Evolutionary conservation across 2,113 vertebrate genomes (phyloP).

Genomic region (Eolophus roseicapilla): DNA sequence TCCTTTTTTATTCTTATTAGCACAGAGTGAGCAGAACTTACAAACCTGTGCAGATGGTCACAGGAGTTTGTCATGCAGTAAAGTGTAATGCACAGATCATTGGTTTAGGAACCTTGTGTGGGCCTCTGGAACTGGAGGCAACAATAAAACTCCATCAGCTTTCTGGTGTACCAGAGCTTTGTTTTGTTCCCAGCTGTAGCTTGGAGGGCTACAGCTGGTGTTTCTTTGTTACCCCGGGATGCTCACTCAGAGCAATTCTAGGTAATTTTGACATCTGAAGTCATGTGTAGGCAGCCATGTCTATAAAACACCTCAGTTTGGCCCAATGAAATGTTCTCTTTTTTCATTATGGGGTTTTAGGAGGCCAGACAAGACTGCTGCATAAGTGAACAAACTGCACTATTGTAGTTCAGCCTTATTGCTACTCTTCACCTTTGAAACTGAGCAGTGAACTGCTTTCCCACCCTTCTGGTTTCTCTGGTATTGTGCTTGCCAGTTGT

Average conservation of each 20-base stretch:
- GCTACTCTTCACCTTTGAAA: not conserved
- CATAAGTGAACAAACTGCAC: not conserved
- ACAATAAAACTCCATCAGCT: rapidly evolving
- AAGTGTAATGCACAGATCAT: too few relatives aligned
- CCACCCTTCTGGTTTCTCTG: not conserved
- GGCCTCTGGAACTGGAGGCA: not conserved
- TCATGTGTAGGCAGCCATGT: not conserved
- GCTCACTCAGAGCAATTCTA: not conserved
- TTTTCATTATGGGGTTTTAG: not conserved
- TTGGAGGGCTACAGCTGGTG: not conserved
- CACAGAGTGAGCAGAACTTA: not conserved
- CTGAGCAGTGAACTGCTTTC: not conserved
- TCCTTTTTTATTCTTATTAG: not conserved
- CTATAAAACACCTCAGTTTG: not conserved
- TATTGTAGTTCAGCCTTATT: not conserved
- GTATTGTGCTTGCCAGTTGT: not conserved
- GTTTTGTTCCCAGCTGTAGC: not conserved
- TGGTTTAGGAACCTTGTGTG: not conserved
- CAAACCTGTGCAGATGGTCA: not conserved
- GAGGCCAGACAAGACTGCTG: not conserved
- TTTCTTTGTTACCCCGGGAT: not conserved
- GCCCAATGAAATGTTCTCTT: not conserved
- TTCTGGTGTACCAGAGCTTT: not conserved
- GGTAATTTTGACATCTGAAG: not conserved
- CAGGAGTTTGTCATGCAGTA: too few relatives aligned